These are phyloP conservation scores for Corapipo altera DNA, from an alignment of 2,113 vertebrate species.

Conservation along the genomic window DNA sequence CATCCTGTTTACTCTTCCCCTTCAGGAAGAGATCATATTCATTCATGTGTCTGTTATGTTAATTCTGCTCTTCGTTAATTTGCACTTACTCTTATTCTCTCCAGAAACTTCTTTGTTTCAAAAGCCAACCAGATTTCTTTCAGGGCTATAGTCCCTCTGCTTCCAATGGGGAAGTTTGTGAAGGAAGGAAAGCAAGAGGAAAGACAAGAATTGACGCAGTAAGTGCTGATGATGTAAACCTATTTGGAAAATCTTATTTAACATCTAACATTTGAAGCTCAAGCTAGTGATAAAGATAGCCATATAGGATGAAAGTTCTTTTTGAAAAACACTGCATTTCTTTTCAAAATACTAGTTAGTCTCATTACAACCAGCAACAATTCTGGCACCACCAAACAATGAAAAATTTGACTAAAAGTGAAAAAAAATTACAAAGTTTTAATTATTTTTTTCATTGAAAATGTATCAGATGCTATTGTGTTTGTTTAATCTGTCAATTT, in stretches of 20 bases:
- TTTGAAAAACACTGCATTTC: neutral
- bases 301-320: neutral
- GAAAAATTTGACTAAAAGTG: neutral
- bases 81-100: neutral
- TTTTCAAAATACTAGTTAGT: neutral
- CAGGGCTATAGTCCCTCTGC: neutral
- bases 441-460: neutral
- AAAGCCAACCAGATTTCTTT: neutral
- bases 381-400: neutral
- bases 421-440: neutral
- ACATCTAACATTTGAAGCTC: neutral
- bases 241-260: neutral
- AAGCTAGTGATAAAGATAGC: neutral
- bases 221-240: neutral
- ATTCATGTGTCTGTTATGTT: neutral
- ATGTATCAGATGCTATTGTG: neutral
- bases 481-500: neutral
- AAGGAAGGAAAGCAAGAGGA: neutral
- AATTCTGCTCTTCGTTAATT: neutral
- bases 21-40: neutral
- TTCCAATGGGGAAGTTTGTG: neutral
- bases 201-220: neutral
- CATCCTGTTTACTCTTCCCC: neutral
- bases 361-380: neutral
- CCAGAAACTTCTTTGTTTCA: neutral